Base-by-base conservation (phyloP, 2,113 vertebrate genomes). In the Mastomys coucha region DNA sequence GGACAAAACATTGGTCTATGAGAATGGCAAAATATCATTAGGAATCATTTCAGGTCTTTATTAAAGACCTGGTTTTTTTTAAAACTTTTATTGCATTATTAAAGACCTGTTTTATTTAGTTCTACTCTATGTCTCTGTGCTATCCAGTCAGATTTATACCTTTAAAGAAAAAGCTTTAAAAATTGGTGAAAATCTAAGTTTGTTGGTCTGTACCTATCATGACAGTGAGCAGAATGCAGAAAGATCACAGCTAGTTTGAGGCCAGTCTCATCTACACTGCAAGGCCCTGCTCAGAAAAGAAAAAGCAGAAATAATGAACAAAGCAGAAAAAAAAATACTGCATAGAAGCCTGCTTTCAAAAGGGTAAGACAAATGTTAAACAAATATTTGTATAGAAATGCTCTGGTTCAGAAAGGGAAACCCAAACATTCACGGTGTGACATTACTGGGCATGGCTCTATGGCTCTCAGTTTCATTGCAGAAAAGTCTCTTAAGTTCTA, bases 291-390 rank as follows among this genome's bases (percentile, higher is more conserved):
- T 60, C 81, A 65, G 13, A 65, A 85, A 84, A 65, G 14, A 84
- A 84, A 65, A 26, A 45, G 22, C 13, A 13, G 9, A 26, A 28
- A 65, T 45, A 67, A 12, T 3, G 9, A 26, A 28, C 45, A 65
- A 67, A 12, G 16, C 56, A 58, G 36, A 58, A 58, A 58, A 13
- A 45, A 65, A 65, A 67, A 12, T 16, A 67, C 26, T 78, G 1
- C 73, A 91, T 39, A 92, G 82, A 92, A 93, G 58, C n/a, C 58
- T 2, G 56, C 45, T 56, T 80, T 93, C 42, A 51, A 78, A 86
- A 80, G 10, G 63, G 20, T 67, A 82, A 13, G 53, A 63, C 73
- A 7, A 69, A 42, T 45, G 6, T 60, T 60, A 75, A 82, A 58
- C 4, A 67, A 33, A 60, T 33, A 7, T 93, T 92, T 31, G n/a